phyloP scores from a whole-genome alignment of 2,113 vertebrate species.

The Ictalurus furcatus region DNA sequence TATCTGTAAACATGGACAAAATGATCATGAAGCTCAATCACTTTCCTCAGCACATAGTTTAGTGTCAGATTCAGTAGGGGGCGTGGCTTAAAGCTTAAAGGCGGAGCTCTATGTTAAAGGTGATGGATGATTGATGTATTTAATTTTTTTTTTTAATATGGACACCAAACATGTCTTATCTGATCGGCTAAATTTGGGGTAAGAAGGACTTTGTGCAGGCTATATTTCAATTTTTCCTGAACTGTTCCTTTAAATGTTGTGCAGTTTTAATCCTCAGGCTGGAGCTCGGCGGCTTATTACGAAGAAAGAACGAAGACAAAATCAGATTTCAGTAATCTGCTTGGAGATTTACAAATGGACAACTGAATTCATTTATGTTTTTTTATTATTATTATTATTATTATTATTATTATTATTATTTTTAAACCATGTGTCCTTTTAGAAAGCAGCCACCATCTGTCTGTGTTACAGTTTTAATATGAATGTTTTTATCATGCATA shows the following conservation, averaged over 20 bases:
- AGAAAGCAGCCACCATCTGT: conserved; percentile 68
- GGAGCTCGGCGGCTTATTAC: conserved; percentile 58
- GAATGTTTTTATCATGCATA: neutral
- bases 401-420: conserved; percentile 53
- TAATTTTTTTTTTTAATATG: neutral
- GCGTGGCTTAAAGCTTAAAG: neutral
- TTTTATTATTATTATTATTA: too few relatives aligned
- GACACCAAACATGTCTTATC: neutral
- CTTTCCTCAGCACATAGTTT: neutral
- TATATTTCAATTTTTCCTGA: neutral
- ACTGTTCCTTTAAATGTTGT: conserved; percentile 37
- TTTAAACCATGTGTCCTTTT: conserved; percentile 41
- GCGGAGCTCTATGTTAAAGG: neutral
- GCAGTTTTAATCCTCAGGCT: conserved; percentile 60
- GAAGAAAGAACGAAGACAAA: conserved; percentile 62
- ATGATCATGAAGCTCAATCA: neutral
- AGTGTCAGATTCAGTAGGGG: neutral
- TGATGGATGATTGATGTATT: neutral
- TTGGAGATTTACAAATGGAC: conserved; percentile 69
- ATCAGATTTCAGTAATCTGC: conserved; percentile 73
- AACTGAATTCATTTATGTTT: conserved; percentile 48
- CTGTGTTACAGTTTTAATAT: conserved; percentile 13
- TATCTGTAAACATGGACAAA: neutral
- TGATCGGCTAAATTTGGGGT: neutral
- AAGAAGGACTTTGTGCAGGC: neutral